Base-by-base conservation (phyloP, 2,888 invertebrate genomes). In the Dascillus cervinus region DNA sequence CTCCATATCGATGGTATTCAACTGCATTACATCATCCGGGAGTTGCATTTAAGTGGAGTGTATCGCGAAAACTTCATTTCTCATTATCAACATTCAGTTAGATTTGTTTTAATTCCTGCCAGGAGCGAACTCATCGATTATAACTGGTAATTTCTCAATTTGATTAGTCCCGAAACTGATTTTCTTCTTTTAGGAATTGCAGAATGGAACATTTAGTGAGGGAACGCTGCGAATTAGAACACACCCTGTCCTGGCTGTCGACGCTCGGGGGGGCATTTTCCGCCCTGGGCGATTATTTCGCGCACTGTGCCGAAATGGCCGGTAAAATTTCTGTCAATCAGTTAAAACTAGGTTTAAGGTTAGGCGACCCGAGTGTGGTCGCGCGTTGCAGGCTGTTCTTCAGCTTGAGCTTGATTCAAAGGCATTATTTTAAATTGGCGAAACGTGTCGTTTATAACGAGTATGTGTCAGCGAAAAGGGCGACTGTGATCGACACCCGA, bases 211-310 rank as follows among this genome's bases (percentile, higher is more conserved):
- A 53, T 24, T 61, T 75, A 50, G 58, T 71, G 3, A 57, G 78
- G 69, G 81, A 79, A 43, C 72, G 73, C 47, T 71, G 80, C 41
- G 88, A 90, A 64, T 66, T 87, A 47, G 89, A 90, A 47, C 75
- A 84, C 65, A 75, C 87, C 13, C 78, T 95, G 72, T 91, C 92
- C 10, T 94, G 94, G 91, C 65, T 97, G 12, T 96, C 95, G 11
- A 96, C 97, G 1, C 71, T 97, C 9, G 97, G 96, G 2, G 96
- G 96, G 25, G 96, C 92, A 1, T 96, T 88, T 64, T 96, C 96
- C 2, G 88, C 95, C 1, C 70, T 97, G 30, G 97, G 96, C 2
- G 95, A 96, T 58, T 79, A 86, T 53, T 84, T 82, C 62, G 67
- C 71, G 29, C 67, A 77, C 52, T 89, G 82, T 69, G 94, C 95